Conservation (phyloP, 2,797 vertebrate genomes). For the Carcharodon carcharias region DNA sequence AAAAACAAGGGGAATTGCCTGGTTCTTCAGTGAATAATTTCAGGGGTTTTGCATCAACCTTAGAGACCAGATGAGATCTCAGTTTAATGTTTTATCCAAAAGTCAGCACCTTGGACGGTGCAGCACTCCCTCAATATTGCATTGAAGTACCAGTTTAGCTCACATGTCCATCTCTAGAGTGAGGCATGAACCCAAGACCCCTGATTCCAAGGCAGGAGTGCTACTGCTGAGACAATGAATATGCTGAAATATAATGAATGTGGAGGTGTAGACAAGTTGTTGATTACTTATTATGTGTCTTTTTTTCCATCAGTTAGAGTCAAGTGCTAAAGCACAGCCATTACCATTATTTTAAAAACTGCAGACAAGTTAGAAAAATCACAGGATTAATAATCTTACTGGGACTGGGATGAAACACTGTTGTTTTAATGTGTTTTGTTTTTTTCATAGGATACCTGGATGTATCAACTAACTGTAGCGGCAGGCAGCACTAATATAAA, state of each 20-base stretch:
- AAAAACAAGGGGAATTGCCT: background rate
- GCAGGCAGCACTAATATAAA: slow-evolving; percentile 72
- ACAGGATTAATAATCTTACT: background rate
- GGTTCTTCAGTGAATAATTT: background rate
- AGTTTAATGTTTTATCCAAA: background rate
- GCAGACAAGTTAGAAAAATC: background rate
- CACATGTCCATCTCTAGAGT: background rate
- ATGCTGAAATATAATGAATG: background rate
- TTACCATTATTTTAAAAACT: background rate
- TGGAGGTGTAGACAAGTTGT: background rate
- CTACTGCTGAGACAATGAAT: background rate
- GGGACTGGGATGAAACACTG: background rate
- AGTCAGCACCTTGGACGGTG: background rate
- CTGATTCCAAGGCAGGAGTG: background rate
- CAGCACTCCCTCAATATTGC: background rate
- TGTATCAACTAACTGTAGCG: slow-evolving; percentile 87
- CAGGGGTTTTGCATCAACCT: background rate
- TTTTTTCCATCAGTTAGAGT: background rate
- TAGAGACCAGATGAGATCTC: background rate
- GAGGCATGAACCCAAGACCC: background rate
- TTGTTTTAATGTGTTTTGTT: slow-evolving; percentile 37
- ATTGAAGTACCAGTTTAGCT: background rate
- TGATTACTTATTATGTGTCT: background rate
- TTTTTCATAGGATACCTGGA: slow-evolving; percentile 75
- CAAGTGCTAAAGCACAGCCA: background rate